Evolutionary conservation across 2,797 vertebrate genomes (phyloP).

Genomic region (Orientallactaga sibirica): DNA sequence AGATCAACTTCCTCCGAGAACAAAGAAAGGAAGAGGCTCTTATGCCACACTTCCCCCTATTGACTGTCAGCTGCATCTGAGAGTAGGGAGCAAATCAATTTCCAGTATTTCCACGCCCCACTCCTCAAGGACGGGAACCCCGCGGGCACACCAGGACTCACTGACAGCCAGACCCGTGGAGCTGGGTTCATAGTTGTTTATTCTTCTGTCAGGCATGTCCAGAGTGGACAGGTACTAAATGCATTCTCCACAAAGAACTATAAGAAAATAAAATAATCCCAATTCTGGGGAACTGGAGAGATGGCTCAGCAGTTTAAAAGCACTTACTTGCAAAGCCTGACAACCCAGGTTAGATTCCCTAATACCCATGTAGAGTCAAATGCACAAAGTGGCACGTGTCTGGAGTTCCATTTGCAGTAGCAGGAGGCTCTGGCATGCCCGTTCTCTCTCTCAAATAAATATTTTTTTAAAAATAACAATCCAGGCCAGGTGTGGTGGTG

Average conservation of each 20-base stretch:
- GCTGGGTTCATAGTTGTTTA: not conserved
- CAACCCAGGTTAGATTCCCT: too few relatives aligned
- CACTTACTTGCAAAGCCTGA: too few relatives aligned
- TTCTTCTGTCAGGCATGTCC: not conserved
- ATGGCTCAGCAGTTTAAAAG: too few relatives aligned
- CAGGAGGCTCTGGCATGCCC: too few relatives aligned
- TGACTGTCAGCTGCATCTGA: not conserved
- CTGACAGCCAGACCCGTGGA: not conserved
- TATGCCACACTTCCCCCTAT: not conserved
- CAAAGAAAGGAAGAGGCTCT: conserved; percentile 32
- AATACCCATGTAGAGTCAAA: too few relatives aligned
- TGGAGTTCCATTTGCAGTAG: too few relatives aligned
- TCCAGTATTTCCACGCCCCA: not conserved
- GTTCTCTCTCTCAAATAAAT: too few relatives aligned
- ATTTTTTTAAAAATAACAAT: too few relatives aligned
- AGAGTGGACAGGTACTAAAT: not conserved
- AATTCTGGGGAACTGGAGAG: not conserved
- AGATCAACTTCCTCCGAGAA: conserved; percentile 19
- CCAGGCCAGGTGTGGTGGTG: too few relatives aligned
- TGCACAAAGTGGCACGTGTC: too few relatives aligned
- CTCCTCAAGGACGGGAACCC: not conserved
- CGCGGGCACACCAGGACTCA: not conserved
- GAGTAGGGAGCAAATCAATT: not conserved
- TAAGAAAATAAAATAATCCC: not conserved
- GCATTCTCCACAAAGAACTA: not conserved